phyloP scores from a whole-genome alignment of 2,888 invertebrate species.

The Neoitamus cyanurus region DNA sequence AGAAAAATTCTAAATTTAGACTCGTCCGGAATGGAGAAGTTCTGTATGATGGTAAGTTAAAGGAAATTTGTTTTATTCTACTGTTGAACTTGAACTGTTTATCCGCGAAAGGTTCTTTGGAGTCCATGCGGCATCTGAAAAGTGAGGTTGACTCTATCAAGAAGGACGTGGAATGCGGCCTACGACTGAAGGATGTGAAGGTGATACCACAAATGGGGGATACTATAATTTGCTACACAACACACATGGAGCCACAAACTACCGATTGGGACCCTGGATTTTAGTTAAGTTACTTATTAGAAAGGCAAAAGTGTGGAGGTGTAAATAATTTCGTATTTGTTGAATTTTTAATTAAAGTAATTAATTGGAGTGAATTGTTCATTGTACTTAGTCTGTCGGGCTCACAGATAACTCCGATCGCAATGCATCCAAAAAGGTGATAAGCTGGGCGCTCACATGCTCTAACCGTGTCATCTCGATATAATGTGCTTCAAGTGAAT shows the following conservation, averaged over 20 bases:
- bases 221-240: constrained; percentile 79
- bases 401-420: not conserved
- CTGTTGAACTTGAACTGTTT: not conserved
- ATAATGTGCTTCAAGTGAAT: constrained; percentile 10
- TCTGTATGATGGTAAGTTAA: constrained; percentile 75
- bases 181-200: constrained; percentile 76
- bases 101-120: constrained; percentile 62
- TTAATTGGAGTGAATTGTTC: not conserved
- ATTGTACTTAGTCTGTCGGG: not conserved
- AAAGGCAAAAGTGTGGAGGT: not conserved
- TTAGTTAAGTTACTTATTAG: constrained; percentile 63
- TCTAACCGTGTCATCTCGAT: constrained; percentile 37
- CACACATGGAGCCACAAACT: constrained; percentile 72
- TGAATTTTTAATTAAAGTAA: not conserved
- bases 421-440: constrained; percentile 6
- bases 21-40: constrained; percentile 75
- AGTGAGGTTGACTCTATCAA: constrained; percentile 86
- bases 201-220: constrained; percentile 81
- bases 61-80: not conserved
- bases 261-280: constrained; percentile 91
- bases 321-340: not conserved
- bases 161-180: constrained; percentile 88
- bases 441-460: constrained; percentile 10
- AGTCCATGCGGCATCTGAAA: constrained; percentile 90
- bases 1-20: constrained; percentile 74